Percentiles rank a stretch among this genome's conserved stretches.
These are phyloP conservation scores for Dromaius novaehollandiae DNA, from an alignment of 2,113 vertebrate genomes.

Conservation along the genomic window DNA sequence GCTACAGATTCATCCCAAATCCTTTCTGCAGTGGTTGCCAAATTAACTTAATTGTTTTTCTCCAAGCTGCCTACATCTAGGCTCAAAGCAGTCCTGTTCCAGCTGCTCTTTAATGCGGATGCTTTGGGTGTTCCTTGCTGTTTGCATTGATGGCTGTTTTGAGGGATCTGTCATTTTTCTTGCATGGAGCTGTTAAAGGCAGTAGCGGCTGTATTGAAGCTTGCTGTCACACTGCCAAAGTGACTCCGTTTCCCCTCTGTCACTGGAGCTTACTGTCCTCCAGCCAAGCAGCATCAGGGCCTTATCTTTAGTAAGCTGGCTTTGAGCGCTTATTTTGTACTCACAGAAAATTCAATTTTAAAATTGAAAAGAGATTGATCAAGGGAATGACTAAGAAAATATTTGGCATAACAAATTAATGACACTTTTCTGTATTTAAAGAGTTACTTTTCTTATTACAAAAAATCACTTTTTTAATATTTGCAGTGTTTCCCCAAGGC, in stretches of 20 bases:
- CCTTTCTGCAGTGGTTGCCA: neutral
- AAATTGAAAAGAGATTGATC: neutral
- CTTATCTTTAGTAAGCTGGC: neutral
- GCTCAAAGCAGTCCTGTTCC: neutral
- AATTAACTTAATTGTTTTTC: neutral
- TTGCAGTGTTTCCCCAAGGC: neutral
- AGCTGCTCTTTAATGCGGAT: neutral
- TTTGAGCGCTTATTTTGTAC: neutral
- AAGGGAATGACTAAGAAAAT: neutral
- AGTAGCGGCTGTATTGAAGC: fast-evolving
- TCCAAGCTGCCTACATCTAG: neutral
- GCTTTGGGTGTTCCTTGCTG: neutral
- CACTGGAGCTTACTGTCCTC: fast-evolving
- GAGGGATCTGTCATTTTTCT: neutral
- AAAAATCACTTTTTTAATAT: neutral
- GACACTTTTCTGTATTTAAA: neutral
- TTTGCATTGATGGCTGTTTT: fast-evolving
- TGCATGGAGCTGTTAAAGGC: neutral
- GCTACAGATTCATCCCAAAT: neutral
- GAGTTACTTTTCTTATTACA: neutral
- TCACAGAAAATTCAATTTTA: neutral
- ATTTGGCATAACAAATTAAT: neutral
- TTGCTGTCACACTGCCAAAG: neutral
- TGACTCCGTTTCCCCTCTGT: fast-evolving
- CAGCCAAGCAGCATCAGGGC: neutral